A percentile compares a stretch with the other conserved stretches of the same genome.
These are phyloP conservation scores for Eristalis intricaria DNA, from an alignment of 2,888 invertebrate species.

Conservation along the genomic window DNA sequence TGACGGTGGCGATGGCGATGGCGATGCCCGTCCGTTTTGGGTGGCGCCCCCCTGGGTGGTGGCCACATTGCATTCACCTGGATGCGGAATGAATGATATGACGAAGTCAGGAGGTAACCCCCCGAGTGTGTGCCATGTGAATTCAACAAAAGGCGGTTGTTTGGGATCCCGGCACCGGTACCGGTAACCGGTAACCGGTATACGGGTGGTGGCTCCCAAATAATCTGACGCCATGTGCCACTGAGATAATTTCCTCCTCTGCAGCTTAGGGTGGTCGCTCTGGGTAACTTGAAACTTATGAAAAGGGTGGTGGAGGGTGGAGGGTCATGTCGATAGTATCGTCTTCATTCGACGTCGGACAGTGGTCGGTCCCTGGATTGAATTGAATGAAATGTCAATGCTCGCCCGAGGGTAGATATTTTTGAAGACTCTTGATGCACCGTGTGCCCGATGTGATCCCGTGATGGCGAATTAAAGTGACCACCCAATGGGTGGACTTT, in stretches of 20 bases:
- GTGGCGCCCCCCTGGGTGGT: neutral
- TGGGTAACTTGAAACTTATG: conserved; percentile 34
- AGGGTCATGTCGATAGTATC: conserved; percentile 46
- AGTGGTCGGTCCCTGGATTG: conserved; percentile 61
- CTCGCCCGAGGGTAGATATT: conserved; percentile 64
- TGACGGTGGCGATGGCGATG: conserved; percentile 5
- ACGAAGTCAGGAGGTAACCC: conserved; percentile 49
- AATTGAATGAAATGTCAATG: conserved; percentile 75
- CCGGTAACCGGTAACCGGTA: conserved; percentile 27
- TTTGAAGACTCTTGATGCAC: conserved; percentile 41
- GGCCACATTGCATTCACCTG: conserved; percentile 51
- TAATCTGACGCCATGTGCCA: conserved; percentile 58
- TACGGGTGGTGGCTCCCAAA: conserved; percentile 40
- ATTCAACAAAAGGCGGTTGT: conserved; percentile 69
- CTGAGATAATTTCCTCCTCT: conserved; percentile 61
- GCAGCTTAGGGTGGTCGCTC: neutral
- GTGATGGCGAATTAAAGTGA: neutral
- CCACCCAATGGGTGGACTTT: neutral
- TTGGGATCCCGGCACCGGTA: conserved; percentile 28
- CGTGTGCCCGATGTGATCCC: neutral
- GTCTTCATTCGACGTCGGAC: conserved; percentile 31
- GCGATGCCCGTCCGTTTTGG: neutral
- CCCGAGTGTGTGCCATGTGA: conserved; percentile 59
- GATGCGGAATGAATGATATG: conserved; percentile 56
- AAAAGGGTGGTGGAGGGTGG: neutral